Base-by-base conservation (phyloP, 2,888 invertebrate species). In the Tiliacea citrago region DNA sequence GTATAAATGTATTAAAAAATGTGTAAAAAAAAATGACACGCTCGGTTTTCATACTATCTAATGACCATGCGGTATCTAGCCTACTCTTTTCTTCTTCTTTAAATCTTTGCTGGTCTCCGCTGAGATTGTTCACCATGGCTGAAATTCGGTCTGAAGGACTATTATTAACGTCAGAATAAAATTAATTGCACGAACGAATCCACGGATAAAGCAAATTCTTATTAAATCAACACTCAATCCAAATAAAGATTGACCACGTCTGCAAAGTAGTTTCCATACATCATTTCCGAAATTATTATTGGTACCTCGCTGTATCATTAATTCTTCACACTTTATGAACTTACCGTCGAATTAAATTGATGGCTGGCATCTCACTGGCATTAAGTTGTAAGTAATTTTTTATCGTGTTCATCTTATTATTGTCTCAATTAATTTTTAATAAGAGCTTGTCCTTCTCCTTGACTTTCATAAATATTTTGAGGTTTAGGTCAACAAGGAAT, bases 341-440 rank as follows among this genome's bases (percentile, higher is more conserved):
- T 35, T 61, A 29, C 24, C 21, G 55, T 8, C 47, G 47, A 66
- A 58, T 68, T 65, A 57, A 67, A 77, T 53, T n/a, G 35, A 73
- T 58, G 73, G 5, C 21, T 18, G 9, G 24, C 62, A 81, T 83
- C 62, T 58, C 68, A 3, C 21, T 18, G 9, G 24, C 62, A 81
- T 83, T 66, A 67, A 81, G 60, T 68, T 66, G 35, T 35, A 35
- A 35, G 78, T 72, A 35, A 57, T 66, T 78, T 75, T 76, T 83
- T 78, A 78, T 73, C 60, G 12, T n/a, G 10, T 0, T 21, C 63
- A 61, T 68, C 62, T 35, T 61, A 24, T 45, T 57, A 66, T 35
- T 24, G 45, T 29, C 29, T 61, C 39, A 61, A 61, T 81, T 65
- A 55, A 58, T 39, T 49, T 75, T 69, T 61, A 67, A 73, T 66